These are phyloP conservation scores for Prosapia bicincta DNA, from an alignment of 2,888 invertebrate genomes.

Conservation along the genomic window DNA sequence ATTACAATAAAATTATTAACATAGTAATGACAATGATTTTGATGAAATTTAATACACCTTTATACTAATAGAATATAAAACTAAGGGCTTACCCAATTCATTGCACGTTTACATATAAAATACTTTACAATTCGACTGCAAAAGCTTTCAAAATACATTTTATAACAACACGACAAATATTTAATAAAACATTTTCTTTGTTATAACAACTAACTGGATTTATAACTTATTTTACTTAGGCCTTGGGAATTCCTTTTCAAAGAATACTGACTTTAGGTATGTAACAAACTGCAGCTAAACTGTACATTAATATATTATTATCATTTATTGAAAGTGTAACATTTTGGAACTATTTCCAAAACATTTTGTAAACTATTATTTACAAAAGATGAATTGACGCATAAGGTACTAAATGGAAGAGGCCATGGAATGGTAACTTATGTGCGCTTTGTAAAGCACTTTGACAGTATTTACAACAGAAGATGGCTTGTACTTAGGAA, in stretches of 20 bases:
- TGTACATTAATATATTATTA: too few relatives aligned
- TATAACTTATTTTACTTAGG: slow-evolving; percentile 19
- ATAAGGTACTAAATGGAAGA: slow-evolving; percentile 2
- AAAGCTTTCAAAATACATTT: slow-evolving; percentile 23
- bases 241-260: slow-evolving; percentile 4
- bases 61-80: slow-evolving; percentile 23
- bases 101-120: slow-evolving; percentile 27
- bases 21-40: neutral
- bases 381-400: neutral
- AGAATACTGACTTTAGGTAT: neutral
- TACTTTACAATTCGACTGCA: slow-evolving; percentile 19
- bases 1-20: slow-evolving; percentile 24
- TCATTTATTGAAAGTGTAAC: neutral
- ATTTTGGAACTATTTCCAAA: neutral
- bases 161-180: slow-evolving; percentile 16
- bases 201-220: neutral
- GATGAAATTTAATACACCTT: neutral
- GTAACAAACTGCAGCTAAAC: neutral
- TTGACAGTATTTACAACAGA: neutral
- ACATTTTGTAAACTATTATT: neutral
- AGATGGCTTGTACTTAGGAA: neutral
- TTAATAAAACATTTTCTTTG: neutral
- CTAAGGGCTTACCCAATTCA: slow-evolving; percentile 18
- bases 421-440: slow-evolving; percentile 23
- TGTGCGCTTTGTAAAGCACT: slow-evolving; percentile 16